phyloP scores from a whole-genome alignment of 1,140 invertebrate genomes.

The Drosophila miranda region DNA sequence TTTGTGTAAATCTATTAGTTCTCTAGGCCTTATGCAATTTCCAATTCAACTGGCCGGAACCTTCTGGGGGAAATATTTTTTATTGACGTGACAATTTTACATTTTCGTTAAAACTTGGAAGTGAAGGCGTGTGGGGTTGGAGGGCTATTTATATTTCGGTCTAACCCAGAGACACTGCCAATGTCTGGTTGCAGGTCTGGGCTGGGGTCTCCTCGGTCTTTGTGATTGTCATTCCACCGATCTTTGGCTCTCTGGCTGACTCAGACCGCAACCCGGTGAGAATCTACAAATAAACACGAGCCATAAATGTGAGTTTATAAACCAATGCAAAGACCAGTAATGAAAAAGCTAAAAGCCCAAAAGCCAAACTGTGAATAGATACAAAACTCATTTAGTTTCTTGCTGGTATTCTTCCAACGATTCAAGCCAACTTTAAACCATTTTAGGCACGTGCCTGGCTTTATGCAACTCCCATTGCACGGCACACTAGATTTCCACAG shows the following conservation, averaged over 20 bases:
- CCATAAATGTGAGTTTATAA: slow-evolving; percentile 6
- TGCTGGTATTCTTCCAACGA: slow-evolving; percentile 31
- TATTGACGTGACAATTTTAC: slow-evolving; percentile 64
- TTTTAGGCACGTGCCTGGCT: slow-evolving; percentile 32
- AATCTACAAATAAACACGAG: slow-evolving; percentile 34
- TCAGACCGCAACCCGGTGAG: slow-evolving; percentile 16
- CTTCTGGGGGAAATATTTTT: slow-evolving; percentile 39
- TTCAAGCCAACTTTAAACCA: slow-evolving; percentile 10
- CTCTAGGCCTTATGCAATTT: slow-evolving; percentile 49
- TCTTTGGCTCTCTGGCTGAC: slow-evolving; percentile 9
- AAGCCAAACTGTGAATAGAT: slow-evolving; percentile 19
- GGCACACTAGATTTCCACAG: neutral
- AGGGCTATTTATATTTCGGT: slow-evolving; percentile 1
- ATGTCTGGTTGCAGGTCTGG: slow-evolving; percentile 5
- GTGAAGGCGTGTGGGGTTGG: neutral
- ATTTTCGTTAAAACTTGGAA: slow-evolving; percentile 38
- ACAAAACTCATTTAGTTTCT: slow-evolving; percentile 33
- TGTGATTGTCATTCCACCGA: too few relatives aligned
- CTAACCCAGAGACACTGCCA: neutral
- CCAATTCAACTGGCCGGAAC: slow-evolving; percentile 8
- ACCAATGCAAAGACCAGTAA: slow-evolving; percentile 21
- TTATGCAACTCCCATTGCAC: slow-evolving; percentile 36
- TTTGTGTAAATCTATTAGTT: neutral
- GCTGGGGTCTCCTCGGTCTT: slow-evolving; percentile 6
- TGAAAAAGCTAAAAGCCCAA: slow-evolving; percentile 13